These are phyloP conservation scores for Anarhynchus alexandrinus DNA, from an alignment of 2,113 vertebrate genomes.

Conservation along the genomic window DNA sequence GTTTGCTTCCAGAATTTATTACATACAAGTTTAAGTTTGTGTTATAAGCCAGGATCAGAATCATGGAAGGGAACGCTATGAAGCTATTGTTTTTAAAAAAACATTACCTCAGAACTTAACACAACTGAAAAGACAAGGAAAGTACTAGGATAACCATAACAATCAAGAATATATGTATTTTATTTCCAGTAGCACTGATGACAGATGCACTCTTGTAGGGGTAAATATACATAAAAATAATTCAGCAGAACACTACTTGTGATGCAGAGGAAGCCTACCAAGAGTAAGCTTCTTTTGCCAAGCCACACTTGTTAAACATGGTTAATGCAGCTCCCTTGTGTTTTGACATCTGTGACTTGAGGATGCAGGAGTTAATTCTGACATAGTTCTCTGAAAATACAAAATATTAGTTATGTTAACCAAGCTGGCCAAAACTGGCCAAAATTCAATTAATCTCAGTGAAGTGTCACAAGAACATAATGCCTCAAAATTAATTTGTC, in stretches of 20 bases:
- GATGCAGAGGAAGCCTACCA: neutral
- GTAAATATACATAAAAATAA: neutral
- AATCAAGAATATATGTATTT: neutral
- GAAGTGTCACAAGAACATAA: neutral
- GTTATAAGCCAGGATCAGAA: neutral
- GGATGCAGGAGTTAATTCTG: neutral
- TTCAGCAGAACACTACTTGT: neutral
- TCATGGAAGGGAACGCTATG: neutral
- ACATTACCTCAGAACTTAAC: neutral
- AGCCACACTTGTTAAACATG: neutral
- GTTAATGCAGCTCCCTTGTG: neutral
- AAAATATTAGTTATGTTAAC: neutral
- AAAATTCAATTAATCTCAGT: neutral
- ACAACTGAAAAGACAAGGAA: neutral
- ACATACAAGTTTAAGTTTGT: neutral
- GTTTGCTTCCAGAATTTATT: neutral
- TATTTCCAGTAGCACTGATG: neutral
- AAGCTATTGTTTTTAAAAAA: neutral
- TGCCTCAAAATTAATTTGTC: neutral
- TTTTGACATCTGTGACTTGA: neutral
- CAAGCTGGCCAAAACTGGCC: neutral
- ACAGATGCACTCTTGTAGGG: neutral
- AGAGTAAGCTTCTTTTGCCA: neutral
- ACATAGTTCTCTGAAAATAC: accelerated
- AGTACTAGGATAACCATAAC: neutral